Evolutionary conservation across 2,113 vertebrate species (phyloP).

Genomic region (Podilymbus podiceps): DNA sequence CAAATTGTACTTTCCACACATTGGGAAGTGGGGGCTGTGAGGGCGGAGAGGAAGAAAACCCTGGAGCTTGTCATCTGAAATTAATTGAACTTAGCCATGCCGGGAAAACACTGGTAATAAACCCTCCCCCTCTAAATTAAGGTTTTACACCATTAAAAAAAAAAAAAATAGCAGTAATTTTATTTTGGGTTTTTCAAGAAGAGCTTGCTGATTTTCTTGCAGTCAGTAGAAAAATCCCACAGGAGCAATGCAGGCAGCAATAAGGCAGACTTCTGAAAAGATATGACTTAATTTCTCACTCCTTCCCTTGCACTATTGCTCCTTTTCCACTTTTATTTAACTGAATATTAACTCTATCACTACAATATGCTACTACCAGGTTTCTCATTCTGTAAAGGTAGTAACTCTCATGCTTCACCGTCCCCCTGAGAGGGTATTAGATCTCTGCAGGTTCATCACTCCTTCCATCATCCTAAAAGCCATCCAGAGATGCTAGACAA

Average conservation of each 20-base stretch:
- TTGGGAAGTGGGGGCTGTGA: neutral
- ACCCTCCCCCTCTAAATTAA: slow-evolving; percentile 77
- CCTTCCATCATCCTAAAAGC: neutral
- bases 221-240: slow-evolving; percentile 74
- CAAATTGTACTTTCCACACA: slow-evolving; percentile 70
- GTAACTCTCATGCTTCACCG: neutral
- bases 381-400: neutral
- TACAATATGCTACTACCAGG: neutral
- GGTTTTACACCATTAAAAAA: slow-evolving; percentile 56
- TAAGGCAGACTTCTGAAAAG: slow-evolving; percentile 76
- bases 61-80: slow-evolving; percentile 73
- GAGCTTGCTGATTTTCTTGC: slow-evolving; percentile 73
- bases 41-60: neutral
- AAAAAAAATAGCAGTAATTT: slow-evolving; percentile 76
- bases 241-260: slow-evolving; percentile 75
- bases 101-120: slow-evolving; percentile 75
- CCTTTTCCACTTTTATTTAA: slow-evolving; percentile 59
- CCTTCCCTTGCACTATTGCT: slow-evolving; percentile 60
- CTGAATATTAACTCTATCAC: slow-evolving; percentile 66
- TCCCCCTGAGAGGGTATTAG: neutral
- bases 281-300: slow-evolving; percentile 75
- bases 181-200: slow-evolving; percentile 74
- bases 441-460: neutral
- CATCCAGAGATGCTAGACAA: neutral
- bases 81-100: slow-evolving; percentile 75